Evolutionary conservation across 2,888 invertebrate species (phyloP).

Genomic region (Troglohyphantes excavatus): DNA sequence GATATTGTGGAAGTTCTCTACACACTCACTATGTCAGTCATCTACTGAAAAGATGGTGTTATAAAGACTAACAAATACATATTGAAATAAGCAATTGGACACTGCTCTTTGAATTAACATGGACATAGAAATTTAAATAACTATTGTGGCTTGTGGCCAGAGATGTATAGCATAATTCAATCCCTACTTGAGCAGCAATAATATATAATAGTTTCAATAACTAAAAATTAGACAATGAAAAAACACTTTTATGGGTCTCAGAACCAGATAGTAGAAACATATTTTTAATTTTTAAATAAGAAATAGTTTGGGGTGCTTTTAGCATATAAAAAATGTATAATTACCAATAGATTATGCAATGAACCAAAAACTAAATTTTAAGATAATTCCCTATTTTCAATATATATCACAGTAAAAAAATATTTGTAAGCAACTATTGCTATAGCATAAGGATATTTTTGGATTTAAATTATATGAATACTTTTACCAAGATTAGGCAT

Average conservation of each 20-base stretch:
- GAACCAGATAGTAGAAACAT: not conserved
- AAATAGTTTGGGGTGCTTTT: too few species aligned
- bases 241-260: not conserved
- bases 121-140: conserved; percentile 4
- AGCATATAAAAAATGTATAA: conserved; percentile 4
- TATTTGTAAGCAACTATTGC: too few species aligned
- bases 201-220: not conserved
- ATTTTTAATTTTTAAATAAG: not conserved
- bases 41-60: conserved; percentile 21
- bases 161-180: not conserved
- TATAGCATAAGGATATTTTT: too few species aligned
- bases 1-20: conserved; percentile 66
- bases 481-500: too few species aligned
- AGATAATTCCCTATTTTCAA: too few species aligned
- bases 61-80: conserved; percentile 21
- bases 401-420: too few species aligned
- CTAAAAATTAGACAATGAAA: not conserved
- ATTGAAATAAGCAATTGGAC: not conserved
- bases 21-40: conserved; percentile 10
- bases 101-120: not conserved
- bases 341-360: not conserved
- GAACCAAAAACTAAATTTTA: too few species aligned
- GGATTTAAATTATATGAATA: too few species aligned
- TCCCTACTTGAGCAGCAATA: not conserved
- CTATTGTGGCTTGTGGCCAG: not conserved